Base-by-base conservation (phyloP, 2,888 invertebrate species). In the Lasioglossum zephyrum region DNA sequence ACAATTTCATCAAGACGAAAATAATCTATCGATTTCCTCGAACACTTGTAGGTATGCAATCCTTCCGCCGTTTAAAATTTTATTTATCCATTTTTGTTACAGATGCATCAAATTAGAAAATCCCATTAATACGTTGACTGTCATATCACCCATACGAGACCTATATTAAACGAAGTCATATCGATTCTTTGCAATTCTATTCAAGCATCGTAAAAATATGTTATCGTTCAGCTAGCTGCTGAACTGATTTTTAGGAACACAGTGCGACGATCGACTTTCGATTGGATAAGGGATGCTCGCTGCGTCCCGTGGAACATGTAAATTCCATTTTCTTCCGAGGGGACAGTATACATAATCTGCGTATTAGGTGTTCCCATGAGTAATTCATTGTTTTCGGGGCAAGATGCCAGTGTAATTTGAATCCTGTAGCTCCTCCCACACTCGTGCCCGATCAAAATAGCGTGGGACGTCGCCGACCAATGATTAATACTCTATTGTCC, bases 401-500 rank as follows among this genome's bases (percentile, higher is more conserved):
- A 69, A 69, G 22, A 39, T 39, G 39, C 9, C 69, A 9, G 9
- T 22, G 69, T 69, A 69, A 69, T 39, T 69, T 39, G 69, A 69
- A 69, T 69, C 11, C 39, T 22, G 36, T 36, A 69, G 39, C 39
- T 39, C 69, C 0, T 36, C 36, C 39, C 69, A 69, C 69, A 22
- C 36, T 69, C 39, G 36, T 39, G 36, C 22, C 8, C 69, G 39
- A 16, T 63, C 31, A 63, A 63, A 63, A 63, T 31, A 31, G 63
- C 63, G 63, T 63, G 63, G 63, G 63, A 63, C 31, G 31, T 63
- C 31, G 8, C 6, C 63, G 16, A 31, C 31, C 63, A 18, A 36
- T 63, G 63, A 63, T 63, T 63, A 63, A 63, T 63, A 63, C 31
- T 6, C 63, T 63, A 63, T 63, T 63, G 63, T 63, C 63, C 63